Conservation (phyloP, 2,113 vertebrate species). For the Ramphastos sulfuratus region DNA sequence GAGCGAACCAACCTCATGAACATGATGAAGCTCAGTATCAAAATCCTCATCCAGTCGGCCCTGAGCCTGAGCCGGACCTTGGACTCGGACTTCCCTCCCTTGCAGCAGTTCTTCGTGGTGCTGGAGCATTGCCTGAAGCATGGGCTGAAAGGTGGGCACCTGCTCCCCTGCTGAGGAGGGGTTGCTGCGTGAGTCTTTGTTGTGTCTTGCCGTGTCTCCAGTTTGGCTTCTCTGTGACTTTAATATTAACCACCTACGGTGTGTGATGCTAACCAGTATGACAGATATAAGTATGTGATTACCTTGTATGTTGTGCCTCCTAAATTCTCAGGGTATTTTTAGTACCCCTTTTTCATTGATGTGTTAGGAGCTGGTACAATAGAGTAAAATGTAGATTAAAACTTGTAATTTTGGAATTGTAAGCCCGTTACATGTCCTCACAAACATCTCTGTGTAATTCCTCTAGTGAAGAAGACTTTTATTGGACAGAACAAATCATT, state of each 20-base stretch:
- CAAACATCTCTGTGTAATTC: slow-evolving; percentile 35
- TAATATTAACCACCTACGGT: rapidly evolving
- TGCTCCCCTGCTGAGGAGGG: neutral
- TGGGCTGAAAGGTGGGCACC: slow-evolving; percentile 88
- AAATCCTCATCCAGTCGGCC: slow-evolving; percentile 93
- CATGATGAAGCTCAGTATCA: slow-evolving; percentile 97
- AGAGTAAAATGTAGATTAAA: neutral
- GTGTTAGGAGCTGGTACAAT: neutral
- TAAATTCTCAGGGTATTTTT: neutral
- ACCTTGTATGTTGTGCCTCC: neutral
- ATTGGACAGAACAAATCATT: slow-evolving; percentile 96
- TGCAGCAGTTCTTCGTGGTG: slow-evolving; percentile 97
- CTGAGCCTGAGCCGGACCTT: slow-evolving; percentile 91
- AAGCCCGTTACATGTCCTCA: neutral
- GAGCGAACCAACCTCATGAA: slow-evolving; percentile 94
- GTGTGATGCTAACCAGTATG: rapidly evolving
- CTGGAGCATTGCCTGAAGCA: slow-evolving; percentile 98
- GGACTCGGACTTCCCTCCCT: slow-evolving; percentile 90
- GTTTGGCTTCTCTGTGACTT: neutral
- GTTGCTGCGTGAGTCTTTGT: rapidly evolving
- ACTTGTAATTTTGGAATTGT: neutral
- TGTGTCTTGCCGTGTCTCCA: neutral
- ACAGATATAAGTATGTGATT: neutral
- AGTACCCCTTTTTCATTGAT: neutral
- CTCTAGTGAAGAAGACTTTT: slow-evolving; percentile 92